Conservation (phyloP, 2,888 invertebrate species). For the Lithophane socia region DNA sequence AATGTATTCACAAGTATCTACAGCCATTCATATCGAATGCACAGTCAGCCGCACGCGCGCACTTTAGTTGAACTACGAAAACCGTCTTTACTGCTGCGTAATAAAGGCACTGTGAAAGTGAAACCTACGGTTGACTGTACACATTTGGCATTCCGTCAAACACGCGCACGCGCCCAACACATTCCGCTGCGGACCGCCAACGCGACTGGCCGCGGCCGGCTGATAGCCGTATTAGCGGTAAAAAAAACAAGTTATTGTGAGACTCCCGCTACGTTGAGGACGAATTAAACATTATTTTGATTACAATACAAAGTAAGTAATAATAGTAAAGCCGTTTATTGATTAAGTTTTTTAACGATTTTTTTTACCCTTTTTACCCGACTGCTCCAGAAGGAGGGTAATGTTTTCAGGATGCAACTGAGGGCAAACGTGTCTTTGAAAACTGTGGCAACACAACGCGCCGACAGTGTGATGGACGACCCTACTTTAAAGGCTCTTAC, state of each 20-base stretch:
- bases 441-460: not conserved
- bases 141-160: not conserved
- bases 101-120: not conserved
- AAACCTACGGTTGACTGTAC: not conserved
- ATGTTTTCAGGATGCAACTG: not conserved
- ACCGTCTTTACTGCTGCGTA: not conserved
- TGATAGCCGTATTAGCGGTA: not conserved
- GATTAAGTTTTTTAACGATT: no score
- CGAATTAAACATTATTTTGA: not conserved
- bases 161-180: not conserved
- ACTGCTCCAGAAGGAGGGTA: no score
- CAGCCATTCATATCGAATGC: not conserved
- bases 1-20: not conserved
- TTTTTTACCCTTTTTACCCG: not conserved
- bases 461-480: not conserved
- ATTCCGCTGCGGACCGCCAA: not conserved
- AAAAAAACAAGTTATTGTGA: not conserved
- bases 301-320: not conserved
- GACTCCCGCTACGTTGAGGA: not conserved
- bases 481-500: no score
- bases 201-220: not conserved
- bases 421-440: not conserved
- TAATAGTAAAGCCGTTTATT: not conserved
- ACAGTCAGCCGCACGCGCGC: not conserved
- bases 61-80: not conserved